Percentiles rank a stretch among this genome's conserved stretches.
Conservation (phyloP, 1,140 invertebrate genomes). For the Meloidogyne chitwoodi region DNA sequence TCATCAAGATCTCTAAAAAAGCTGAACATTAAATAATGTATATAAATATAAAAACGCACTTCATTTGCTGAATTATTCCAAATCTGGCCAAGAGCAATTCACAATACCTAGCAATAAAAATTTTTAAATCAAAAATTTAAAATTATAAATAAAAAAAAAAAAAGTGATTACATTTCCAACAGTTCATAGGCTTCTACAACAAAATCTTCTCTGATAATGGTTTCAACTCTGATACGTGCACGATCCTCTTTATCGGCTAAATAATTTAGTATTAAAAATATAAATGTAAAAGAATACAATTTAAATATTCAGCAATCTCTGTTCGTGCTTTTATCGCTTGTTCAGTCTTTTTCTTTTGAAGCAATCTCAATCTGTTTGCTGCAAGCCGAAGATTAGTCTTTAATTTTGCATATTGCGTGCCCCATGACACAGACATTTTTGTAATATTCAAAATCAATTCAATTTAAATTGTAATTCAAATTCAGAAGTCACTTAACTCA, state of each 20-base stretch:
- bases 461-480: neutral
- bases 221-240: constrained; percentile 92
- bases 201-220: constrained; percentile 97
- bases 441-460: neutral
- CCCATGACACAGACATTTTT: constrained; percentile 59
- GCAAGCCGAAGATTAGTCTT: constrained; percentile 90
- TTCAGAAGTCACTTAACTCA: no score
- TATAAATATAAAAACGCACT: constrained; percentile 68
- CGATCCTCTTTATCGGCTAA: constrained; percentile 77
- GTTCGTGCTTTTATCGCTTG: constrained; percentile 86
- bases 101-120: constrained; percentile 64
- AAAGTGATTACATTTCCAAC: constrained; percentile 81
- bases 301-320: constrained; percentile 94
- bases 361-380: constrained; percentile 84
- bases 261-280: constrained; percentile 13
- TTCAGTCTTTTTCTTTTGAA: constrained; percentile 98
- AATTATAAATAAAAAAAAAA: neutral
- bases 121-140: neutral
- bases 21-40: neutral
- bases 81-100: constrained; percentile 93
- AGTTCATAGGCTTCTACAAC: constrained; percentile 98
- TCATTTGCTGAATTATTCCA: constrained; percentile 93
- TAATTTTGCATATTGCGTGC: constrained; percentile 76
- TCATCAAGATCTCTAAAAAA: constrained; percentile 77
- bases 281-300: constrained; percentile 49